Evolutionary conservation across 2,113 vertebrate genomes (phyloP), one percentile per base, ranked within the genome.

Genomic region (Cheirogaleus medius): DNA sequence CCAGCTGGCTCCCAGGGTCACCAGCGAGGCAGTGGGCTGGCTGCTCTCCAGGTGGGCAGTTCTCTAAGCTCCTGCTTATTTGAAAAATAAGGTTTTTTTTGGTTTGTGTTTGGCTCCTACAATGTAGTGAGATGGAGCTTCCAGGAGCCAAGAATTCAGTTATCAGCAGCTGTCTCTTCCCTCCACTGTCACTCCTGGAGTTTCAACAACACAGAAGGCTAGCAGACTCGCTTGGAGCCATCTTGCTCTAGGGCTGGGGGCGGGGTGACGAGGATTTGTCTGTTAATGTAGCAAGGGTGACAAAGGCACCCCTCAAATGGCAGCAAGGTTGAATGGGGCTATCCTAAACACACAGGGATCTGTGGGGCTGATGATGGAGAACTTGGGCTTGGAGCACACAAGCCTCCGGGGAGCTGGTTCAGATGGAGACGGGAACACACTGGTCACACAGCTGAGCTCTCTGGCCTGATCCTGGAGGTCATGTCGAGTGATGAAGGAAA

Each of bases 171-270:
- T 78, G 94, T 86, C 69, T 92, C 90, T 78, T 80, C 83, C 20
- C 74, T 63, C 47, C 0, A 23, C 66, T 66, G n/a, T 54, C 87
- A 86, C 52, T 95, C 82, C 54, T 13, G 3, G 66, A 34, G 94
- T 69, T 80, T 93, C 84, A 54, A 54, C 4, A 95, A 93, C 44
- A 73, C 3, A 10, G 90, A 94, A 97, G 84, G 80, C 34, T 78
- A 44, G 90, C 63, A 56, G 89, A 37, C 39, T 54, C 83, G 49
- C 47, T 54, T 0, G 27, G 0, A 84, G 64, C 68, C 88, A 88
- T 95, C 90, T 78, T 54, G 60, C 83, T 91, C 89, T 17, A 0
- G 85, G 54, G 77, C 85, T 74, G 82, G 32, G 95, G 85, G 85
- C 25, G 95, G 85, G 39, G 25, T 2, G 21, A 42, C 69, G 83